A percentile compares a stretch with the other conserved stretches of the same genome.
Conservation (phyloP, 2,113 vertebrate genomes). For the Ptychochromis oligacanthus region DNA sequence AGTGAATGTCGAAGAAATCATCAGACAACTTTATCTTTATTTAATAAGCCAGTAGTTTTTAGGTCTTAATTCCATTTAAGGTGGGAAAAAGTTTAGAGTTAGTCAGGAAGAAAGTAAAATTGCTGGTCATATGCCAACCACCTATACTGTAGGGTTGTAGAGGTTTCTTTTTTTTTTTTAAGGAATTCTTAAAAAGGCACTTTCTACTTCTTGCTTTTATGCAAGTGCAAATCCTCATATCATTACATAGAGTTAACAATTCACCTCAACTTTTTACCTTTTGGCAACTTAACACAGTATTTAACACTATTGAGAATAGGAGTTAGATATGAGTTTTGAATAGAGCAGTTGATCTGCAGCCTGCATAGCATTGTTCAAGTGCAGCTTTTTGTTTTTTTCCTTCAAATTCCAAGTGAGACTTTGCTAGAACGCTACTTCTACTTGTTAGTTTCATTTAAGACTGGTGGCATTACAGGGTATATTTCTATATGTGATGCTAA, state of each 20-base stretch:
- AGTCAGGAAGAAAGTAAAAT: background rate
- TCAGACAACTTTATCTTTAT: conserved; percentile 30
- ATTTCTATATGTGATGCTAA: conserved; percentile 74
- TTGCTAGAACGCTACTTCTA: conserved; percentile 62
- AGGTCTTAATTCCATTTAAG: conserved; percentile 29
- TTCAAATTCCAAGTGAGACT: conserved; percentile 42
- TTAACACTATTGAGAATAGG: conserved; percentile 66
- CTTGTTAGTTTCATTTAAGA: conserved; percentile 64
- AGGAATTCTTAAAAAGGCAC: conserved; percentile 62
- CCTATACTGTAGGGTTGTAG: conserved; percentile 21
- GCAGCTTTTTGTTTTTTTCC: conserved; percentile 52
- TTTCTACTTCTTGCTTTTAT: conserved; percentile 66
- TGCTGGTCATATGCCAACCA: conserved; percentile 27
- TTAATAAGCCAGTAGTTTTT: conserved; percentile 34
- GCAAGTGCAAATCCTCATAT: conserved; percentile 59
- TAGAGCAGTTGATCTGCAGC: conserved; percentile 74
- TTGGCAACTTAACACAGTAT: conserved; percentile 52
- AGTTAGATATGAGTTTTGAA: conserved; percentile 55
- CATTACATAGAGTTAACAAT: conserved; percentile 47
- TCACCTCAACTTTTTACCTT: conserved; percentile 61
- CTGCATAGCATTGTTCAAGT: conserved; percentile 61
- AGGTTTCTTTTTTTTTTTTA: conserved; percentile 43
- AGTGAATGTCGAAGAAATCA: conserved; percentile 71
- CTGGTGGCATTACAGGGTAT: conserved; percentile 82
- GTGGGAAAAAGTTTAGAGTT: background rate